Conservation (phyloP, 1,140 invertebrate species). For the Lamellibrachia luymesi region DNA sequence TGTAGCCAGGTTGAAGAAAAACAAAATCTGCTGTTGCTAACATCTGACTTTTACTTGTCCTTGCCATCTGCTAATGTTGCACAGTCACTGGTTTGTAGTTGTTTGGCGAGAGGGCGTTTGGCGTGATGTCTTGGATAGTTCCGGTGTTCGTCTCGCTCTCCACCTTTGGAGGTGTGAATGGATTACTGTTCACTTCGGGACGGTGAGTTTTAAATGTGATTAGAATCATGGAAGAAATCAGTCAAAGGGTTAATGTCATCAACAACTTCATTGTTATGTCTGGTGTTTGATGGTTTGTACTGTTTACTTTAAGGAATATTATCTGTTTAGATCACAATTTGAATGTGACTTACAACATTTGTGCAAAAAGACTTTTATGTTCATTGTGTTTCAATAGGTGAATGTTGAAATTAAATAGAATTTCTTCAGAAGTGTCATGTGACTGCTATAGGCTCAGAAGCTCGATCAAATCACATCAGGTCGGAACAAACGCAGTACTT, state of each 20-base stretch:
- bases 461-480: no score
- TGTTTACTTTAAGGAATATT: no score
- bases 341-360: no score
- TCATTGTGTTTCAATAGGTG: no score
- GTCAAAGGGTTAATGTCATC: background rate
- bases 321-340: no score
- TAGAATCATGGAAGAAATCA: background rate
- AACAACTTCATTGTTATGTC: no score
- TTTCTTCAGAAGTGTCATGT: no score
- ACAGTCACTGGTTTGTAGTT: slow-evolving; percentile 25
- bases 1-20: background rate
- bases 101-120: slow-evolving; percentile 34
- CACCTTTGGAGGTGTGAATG: slow-evolving; percentile 38
- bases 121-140: slow-evolving; percentile 39
- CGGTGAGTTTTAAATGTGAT: slow-evolving; percentile 24
- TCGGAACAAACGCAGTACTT: no score
- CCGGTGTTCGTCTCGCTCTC: slow-evolving; percentile 38
- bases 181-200: slow-evolving; percentile 36
- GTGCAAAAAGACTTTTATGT: no score
- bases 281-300: no score
- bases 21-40: background rate
- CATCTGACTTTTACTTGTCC: background rate
- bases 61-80: background rate
- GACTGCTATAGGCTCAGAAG: no score
- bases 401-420: no score